Base-by-base conservation (phyloP, 1,140 invertebrate species). In the Drosophila pandora region DNA sequence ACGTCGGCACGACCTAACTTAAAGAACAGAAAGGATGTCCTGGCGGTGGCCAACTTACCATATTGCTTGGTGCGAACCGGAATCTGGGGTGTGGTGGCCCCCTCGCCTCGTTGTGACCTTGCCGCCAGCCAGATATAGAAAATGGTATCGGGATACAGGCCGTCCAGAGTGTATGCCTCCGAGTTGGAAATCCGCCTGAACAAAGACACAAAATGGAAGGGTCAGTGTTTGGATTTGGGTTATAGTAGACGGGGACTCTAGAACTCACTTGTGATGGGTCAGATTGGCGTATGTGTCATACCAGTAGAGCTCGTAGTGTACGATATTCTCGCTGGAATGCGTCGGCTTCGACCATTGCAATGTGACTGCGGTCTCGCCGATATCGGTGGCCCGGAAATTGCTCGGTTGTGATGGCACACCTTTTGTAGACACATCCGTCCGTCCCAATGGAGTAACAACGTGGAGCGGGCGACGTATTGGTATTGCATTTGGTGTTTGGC, bases 51-150 rank as follows among this genome's bases (percentile, higher is more conserved):
- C 21, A 8, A 82, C 83, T 97, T 97, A 99, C 98, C 97, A 94
- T 98, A 99, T 95, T 97, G 97, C 92, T 98, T 98, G 30, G 98
- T 99, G 92, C 96, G 95, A 48, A 98, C 97, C 59, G 97, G 96
- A 76, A 98, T 96, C 0, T 97, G 97, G n/a, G 97, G 96, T 4
- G 98, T 99, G 23, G 96, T 96, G 3, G 98, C 97, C 9, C 98
- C 98, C 92, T 99, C 98, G 2, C 98, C 98, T 34, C 96, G 93
- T 69, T 96, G 95, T 2, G 97, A 98, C 64, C 96, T 94, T 13
- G 98, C 98, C 2, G 98, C 97, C 68, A 99, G 93, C 96, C 98
- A 98, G 65, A 99, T 96, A 93, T 97, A 97, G 93, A 99, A 99
- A 37, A 98, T 92, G 2, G 98, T 99, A 93, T 99, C 98, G 5